Percentiles rank a stretch among this genome's conserved stretches.
Evolutionary conservation across 1,140 invertebrate species (phyloP).

Genomic region (Odontomachus brunneus): DNA sequence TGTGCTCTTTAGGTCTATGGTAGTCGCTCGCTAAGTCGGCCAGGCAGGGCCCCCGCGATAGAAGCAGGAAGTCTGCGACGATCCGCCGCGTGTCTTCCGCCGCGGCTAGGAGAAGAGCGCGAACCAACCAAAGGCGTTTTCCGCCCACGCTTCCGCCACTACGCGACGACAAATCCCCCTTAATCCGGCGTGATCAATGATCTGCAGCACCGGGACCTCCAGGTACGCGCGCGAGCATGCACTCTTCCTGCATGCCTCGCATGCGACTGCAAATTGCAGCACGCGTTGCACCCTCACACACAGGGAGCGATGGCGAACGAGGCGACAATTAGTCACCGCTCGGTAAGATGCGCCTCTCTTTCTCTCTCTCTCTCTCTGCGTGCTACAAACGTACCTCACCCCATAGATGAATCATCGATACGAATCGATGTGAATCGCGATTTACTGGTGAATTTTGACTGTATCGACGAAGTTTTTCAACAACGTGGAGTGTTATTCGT

Average conservation of each 20-base stretch:
- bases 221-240: constrained; percentile 12
- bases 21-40: too few species aligned
- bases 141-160: constrained; percentile 73
- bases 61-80: constrained; percentile 17
- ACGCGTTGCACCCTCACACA: constrained; percentile 15
- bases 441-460: not conserved
- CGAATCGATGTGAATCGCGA: constrained; percentile 12
- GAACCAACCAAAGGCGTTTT: constrained; percentile 70
- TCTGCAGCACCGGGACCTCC: constrained; percentile 24
- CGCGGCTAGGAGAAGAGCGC: constrained; percentile 8
- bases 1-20: too few species aligned
- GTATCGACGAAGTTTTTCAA: not conserved
- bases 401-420: constrained; percentile 11
- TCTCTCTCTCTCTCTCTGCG: not conserved
- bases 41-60: too few species aligned
- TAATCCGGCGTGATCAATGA: constrained; percentile 64
- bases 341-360: constrained; percentile 14
- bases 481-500: not conserved
- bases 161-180: constrained; percentile 73
- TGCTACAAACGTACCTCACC: not conserved
- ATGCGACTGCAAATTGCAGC: constrained; percentile 59
- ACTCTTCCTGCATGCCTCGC: constrained; percentile 29
- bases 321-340: constrained; percentile 51
- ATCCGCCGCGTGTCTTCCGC: not conserved
- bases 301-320: not conserved